These are phyloP conservation scores for Drymonia ruficornis DNA, from an alignment of 2,888 invertebrate species.

Conservation along the genomic window DNA sequence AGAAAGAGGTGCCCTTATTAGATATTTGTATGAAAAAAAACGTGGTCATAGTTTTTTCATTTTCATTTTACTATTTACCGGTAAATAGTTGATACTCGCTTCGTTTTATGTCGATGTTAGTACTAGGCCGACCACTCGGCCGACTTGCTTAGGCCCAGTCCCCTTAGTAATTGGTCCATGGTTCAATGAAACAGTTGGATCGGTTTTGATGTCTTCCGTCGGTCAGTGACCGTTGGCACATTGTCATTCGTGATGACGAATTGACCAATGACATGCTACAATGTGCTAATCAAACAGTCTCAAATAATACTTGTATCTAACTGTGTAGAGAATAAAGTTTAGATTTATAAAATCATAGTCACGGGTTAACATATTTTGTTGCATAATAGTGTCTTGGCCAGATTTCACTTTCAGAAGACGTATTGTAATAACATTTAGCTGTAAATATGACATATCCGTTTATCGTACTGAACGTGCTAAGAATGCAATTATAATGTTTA, in stretches of 20 bases:
- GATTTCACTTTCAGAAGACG: background rate
- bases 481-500: background rate
- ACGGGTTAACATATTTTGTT: background rate
- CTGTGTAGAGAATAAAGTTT: background rate
- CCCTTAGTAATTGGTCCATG: too few species aligned
- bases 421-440: background rate
- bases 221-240: conserved; percentile 27
- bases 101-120: too few species aligned
- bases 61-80: too few species aligned
- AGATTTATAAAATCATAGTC: background rate
- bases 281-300: background rate
- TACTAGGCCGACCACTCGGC: too few species aligned
- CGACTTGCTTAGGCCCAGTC: too few species aligned
- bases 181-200: background rate
- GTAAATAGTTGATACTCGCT: too few species aligned
- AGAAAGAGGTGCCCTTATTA: too few species aligned
- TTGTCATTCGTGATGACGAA: conserved; percentile 11
- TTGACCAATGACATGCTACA: background rate
- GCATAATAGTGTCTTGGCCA: background rate
- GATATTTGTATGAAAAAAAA: too few species aligned
- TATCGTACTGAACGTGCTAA: background rate
- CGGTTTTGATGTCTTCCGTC: conserved; percentile 24
- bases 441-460: background rate
- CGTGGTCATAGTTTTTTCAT: too few species aligned
- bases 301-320: background rate